These are phyloP conservation scores for Todus mexicanus DNA, from an alignment of 2,797 vertebrate species.

Conservation along the genomic window DNA sequence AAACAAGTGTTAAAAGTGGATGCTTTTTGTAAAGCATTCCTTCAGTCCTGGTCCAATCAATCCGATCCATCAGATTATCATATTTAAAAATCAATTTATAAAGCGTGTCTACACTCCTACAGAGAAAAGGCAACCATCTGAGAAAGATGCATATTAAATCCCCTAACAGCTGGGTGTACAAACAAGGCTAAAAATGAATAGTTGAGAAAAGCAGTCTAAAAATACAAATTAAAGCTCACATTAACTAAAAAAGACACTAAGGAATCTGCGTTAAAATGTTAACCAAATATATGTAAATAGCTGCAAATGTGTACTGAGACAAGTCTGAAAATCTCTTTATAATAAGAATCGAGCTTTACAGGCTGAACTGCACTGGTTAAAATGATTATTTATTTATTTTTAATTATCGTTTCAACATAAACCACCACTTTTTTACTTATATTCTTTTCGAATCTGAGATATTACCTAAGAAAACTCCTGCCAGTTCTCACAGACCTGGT, in stretches of 20 bases:
- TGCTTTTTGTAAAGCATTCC: not conserved
- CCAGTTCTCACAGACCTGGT: not conserved
- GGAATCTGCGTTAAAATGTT: conserved; percentile 69
- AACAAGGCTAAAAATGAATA: conserved; percentile 64
- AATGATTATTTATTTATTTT: not conserved
- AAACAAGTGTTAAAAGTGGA: not conserved
- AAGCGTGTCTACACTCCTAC: conserved; percentile 24
- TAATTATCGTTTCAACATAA: not conserved
- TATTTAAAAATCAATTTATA: conserved; percentile 52
- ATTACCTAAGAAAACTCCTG: not conserved
- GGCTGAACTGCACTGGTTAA: not conserved
- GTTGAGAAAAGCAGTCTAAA: conserved; percentile 58
- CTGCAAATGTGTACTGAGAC: conserved; percentile 46
- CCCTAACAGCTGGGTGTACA: conserved; percentile 47
- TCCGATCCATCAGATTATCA: not conserved
- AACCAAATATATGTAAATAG: conserved; percentile 69
- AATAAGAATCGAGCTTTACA: not conserved
- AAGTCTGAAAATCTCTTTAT: conserved; percentile 6
- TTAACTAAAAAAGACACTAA: conserved; percentile 62
- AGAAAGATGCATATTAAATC: conserved; percentile 54
- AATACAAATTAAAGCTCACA: conserved; percentile 65
- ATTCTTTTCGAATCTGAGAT: not conserved
- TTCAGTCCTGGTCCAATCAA: conserved; percentile 1
- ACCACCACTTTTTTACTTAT: not conserved
- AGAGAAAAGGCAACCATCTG: conserved; percentile 50